Base-by-base conservation (phyloP, 1,140 invertebrate genomes). In the Ceratina japonica region DNA sequence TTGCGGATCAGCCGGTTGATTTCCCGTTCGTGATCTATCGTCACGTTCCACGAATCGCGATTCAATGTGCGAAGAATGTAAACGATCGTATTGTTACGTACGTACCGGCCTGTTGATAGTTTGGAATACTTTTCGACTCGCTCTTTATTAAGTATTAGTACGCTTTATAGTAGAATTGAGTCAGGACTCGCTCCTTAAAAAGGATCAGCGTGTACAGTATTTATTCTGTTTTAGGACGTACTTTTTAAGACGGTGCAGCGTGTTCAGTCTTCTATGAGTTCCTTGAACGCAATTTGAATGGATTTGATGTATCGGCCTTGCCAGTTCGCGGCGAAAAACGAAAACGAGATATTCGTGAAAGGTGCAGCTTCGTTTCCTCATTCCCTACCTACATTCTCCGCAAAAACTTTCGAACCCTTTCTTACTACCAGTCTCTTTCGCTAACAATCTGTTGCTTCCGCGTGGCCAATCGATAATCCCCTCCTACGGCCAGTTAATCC, bases 31-130 rank as follows among this genome's bases (percentile, higher is more conserved):
- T 49, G 54, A 44, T 18, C 13, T 58, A n/a, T 49, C 16, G 16
- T 44, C 73, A 56, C 73, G 63, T 58, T 52, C 15, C 16, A 56
- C 61, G 15, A 16, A 49, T 44, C 70, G 44, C 70, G 58, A 59
- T 37, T 27, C 12, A 58, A 3, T 65, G 27, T 16, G 31, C 12
- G 1, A 31, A 22, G 54, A 66, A 68, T 72, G 72, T 24, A 74
- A 74, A 62, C 20, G 63, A 44, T 44, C 31, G 31, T 37, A 16
- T 56, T 65, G 4, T 15, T n/a, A 31, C 22, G n/a, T 3, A 15
- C 7, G n/a, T 44, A 22, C 22, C 15, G 15, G 8, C 0, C 13
- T 64, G 15, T 58, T 59, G 22, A 69, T n/a, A 51, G 7, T 76
- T 75, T 49, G n/a, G 4, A 18, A 54, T 61, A 18, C 13, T 27